Evolutionary conservation across 2,888 invertebrate species (phyloP).

Genomic region (Megamerina dolium): DNA sequence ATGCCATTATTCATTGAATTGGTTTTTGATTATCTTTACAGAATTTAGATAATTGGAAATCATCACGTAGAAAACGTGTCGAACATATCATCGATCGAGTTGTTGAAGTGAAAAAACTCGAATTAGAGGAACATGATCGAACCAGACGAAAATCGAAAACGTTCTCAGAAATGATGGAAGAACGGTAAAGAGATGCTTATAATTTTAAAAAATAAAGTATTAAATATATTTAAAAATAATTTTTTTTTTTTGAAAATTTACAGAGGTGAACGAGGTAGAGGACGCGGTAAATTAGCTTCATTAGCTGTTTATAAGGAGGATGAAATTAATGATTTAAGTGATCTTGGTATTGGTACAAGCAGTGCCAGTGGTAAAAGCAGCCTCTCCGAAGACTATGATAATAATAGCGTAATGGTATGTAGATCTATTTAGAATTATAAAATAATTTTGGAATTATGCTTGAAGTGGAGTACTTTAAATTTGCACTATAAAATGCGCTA

Average conservation of each 20-base stretch:
- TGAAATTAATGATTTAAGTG: slow-evolving; percentile 77
- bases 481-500: no score
- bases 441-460: no score
- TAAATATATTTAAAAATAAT: not conserved
- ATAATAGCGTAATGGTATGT: slow-evolving; percentile 60
- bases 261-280: slow-evolving; percentile 48
- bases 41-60: slow-evolving; percentile 94
- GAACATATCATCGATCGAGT: slow-evolving; percentile 86
- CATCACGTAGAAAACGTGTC: slow-evolving; percentile 83
- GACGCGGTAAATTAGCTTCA: slow-evolving; percentile 57
- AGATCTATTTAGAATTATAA: no score
- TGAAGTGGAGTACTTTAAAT: no score
- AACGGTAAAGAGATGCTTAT: slow-evolving; percentile 56
- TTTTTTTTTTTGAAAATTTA: slow-evolving; percentile 5
- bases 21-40: slow-evolving; percentile 41
- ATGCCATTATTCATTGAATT: not conserved
- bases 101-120: slow-evolving; percentile 81
- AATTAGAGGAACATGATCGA: slow-evolving; percentile 69
- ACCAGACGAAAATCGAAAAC: slow-evolving; percentile 78
- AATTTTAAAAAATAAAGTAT: not conserved
- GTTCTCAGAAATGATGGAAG: slow-evolving; percentile 91
- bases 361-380: slow-evolving; percentile 59
- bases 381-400: slow-evolving; percentile 60
- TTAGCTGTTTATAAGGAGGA: slow-evolving; percentile 73
- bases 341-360: slow-evolving; percentile 69